A percentile compares a stretch with the other conserved stretches of the same genome.
phyloP scores from a whole-genome alignment of 2,113 vertebrate genomes.

The Brachyhypopomus gauderio region DNA sequence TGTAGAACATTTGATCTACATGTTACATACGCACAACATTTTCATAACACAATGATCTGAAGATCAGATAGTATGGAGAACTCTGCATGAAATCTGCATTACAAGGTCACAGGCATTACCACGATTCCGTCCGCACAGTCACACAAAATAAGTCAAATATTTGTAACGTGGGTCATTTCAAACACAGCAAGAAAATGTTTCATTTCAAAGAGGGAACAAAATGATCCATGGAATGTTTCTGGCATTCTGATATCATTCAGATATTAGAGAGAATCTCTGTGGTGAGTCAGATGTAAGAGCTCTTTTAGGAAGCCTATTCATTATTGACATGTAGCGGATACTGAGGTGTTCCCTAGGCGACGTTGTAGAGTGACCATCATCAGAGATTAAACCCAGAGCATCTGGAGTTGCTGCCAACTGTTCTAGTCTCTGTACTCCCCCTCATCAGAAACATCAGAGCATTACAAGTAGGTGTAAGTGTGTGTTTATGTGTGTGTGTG shows the following conservation, averaged over 20 bases:
- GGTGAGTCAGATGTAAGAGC: not conserved
- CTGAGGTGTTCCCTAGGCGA: not conserved
- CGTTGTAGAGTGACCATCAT: not conserved
- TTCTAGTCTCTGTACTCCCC: not conserved
- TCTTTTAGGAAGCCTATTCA: not conserved
- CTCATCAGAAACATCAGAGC: not conserved
- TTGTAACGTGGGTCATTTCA: no score
- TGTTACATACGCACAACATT: no score
- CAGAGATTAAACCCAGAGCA: not conserved
- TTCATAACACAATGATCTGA: no score
- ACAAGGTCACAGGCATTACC: no score
- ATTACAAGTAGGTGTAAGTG: conserved; percentile 39
- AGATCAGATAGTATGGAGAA: no score
- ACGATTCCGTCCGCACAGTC: no score
- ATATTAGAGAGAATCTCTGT: not conserved
- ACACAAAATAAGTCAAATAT: no score
- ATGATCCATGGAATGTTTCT: not conserved
- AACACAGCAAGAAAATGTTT: no score
- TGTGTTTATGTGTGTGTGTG: conserved; percentile 52
- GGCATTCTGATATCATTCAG: not conserved
- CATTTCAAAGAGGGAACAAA: not conserved
- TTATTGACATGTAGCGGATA: conserved; percentile 6
- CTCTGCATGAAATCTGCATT: no score
- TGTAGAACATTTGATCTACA: no score
- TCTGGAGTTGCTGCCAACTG: not conserved